A percentile compares a stretch with the other conserved stretches of the same genome.
phyloP scores from a whole-genome alignment of 2,888 invertebrate species.

The Cephus rjabovi region DNA sequence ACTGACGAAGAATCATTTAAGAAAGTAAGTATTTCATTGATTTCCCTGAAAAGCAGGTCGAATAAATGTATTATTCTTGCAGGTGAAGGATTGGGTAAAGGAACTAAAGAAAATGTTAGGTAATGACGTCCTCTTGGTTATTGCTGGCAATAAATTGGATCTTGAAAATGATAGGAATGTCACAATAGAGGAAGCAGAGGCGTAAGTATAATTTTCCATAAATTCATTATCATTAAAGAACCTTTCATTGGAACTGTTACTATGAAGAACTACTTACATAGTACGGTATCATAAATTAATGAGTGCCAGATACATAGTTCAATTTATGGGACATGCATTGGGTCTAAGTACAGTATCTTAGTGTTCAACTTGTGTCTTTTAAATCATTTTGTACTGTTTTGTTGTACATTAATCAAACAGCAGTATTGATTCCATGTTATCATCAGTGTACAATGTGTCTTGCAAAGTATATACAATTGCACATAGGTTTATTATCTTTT shows the following conservation, averaged over 20 bases:
- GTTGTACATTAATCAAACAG: background rate
- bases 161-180: slow-evolving; percentile 92
- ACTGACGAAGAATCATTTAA: slow-evolving; percentile 97
- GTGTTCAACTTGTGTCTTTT: background rate
- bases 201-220: slow-evolving; percentile 69
- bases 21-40: slow-evolving; percentile 73
- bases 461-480: background rate
- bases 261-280: background rate
- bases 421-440: background rate
- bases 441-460: background rate
- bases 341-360: background rate
- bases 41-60: background rate
- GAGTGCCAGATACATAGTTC: background rate
- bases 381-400: background rate
- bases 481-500: background rate
- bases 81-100: slow-evolving; percentile 98
- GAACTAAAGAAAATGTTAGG: slow-evolving; percentile 97
- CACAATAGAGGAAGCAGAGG: slow-evolving; percentile 85
- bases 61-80: slow-evolving; percentile 40
- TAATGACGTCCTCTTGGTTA: slow-evolving; percentile 88
- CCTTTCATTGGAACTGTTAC: background rate
- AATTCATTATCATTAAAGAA: slow-evolving; percentile 1
- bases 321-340: background rate
- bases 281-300: background rate
- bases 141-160: slow-evolving; percentile 98